Evolutionary conservation across 1,140 invertebrate species (phyloP), one percentile per base, ranked within the genome.

Genomic region (Samia ricini): DNA sequence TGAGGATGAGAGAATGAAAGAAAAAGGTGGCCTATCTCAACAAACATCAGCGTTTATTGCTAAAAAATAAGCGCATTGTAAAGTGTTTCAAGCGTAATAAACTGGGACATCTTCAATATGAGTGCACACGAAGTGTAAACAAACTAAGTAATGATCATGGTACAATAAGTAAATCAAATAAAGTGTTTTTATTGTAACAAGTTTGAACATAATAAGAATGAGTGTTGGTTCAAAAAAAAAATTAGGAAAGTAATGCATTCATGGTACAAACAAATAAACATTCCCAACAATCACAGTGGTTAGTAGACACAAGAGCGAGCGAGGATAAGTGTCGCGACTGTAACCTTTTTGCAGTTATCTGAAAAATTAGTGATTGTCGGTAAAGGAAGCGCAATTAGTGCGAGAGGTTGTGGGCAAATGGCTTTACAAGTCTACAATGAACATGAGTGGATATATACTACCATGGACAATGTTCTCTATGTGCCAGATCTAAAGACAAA

Each of bases 401-500:
- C 51, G 0, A 0, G 56, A 6, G 73, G 68, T 26, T 69, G 42
- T 21, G 76, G 71, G 62, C 55, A 75, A 62, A 57, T 79, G 66
- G 58, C 69, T 26, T 24, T 76, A 8, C 56, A 72, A 62, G 69
- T 77, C 2, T 62, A 18, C 4, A 63, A 77, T 22, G 74, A 69
- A 20, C 58, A 2, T 8, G 63, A 77, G 69, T 77, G 71, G 67
- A 69, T 83, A n/a, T 10, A 76, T 0, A 76, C 72, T 20, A 49
- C 36, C 15, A 74, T 76, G 70, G 67, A 74, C 23, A 77, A 88
- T 59, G 84, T 90, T 6, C 51, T 86, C 56, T 85, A 65, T 65
- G 76, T 87, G 29, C 85, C 86, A 0, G 71, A 85, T 61, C 61
- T 91, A 12, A 71, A 79, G 48, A 78, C 57, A 19, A 89, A 85